phyloP scores from a whole-genome alignment of 2,888 invertebrate genomes.

The Pandemis cinnamomeana region DNA sequence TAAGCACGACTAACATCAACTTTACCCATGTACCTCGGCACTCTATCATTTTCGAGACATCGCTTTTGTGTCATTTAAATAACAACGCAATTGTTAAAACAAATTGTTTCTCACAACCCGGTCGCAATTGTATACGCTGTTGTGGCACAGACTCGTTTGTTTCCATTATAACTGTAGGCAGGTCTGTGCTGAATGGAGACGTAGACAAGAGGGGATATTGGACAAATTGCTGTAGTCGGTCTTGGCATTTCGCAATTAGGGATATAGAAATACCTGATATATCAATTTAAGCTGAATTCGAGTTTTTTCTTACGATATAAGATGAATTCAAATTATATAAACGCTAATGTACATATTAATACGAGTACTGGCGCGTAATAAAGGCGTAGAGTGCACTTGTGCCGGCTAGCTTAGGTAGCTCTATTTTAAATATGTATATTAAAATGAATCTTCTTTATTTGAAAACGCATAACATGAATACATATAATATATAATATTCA shows the following conservation, averaged over 20 bases:
- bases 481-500: too few relatives aligned
- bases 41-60: background rate
- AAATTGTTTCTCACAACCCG: background rate
- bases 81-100: slow-evolving; percentile 8
- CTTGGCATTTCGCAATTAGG: slow-evolving; percentile 2
- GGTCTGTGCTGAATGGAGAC: background rate
- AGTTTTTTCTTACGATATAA: too few relatives aligned
- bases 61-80: slow-evolving; percentile 7
- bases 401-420: too few relatives aligned
- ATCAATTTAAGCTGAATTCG: background rate
- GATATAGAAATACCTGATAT: background rate
- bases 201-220: slow-evolving; percentile 3
- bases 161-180: slow-evolving; percentile 1
- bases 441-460: too few relatives aligned
- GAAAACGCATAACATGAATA: too few relatives aligned
- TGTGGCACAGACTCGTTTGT: slow-evolving; percentile 5
- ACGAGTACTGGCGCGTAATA: too few relatives aligned
- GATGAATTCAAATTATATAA: too few relatives aligned
- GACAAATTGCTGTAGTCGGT: slow-evolving; percentile 2
- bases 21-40: background rate
- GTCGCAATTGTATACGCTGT: background rate
- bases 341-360: too few relatives aligned
- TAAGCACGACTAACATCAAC: background rate
- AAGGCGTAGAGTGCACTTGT: too few relatives aligned
- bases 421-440: too few relatives aligned